Evolutionary conservation across 2,888 invertebrate species (phyloP).

Genomic region (Zygogramma bicolorata): DNA sequence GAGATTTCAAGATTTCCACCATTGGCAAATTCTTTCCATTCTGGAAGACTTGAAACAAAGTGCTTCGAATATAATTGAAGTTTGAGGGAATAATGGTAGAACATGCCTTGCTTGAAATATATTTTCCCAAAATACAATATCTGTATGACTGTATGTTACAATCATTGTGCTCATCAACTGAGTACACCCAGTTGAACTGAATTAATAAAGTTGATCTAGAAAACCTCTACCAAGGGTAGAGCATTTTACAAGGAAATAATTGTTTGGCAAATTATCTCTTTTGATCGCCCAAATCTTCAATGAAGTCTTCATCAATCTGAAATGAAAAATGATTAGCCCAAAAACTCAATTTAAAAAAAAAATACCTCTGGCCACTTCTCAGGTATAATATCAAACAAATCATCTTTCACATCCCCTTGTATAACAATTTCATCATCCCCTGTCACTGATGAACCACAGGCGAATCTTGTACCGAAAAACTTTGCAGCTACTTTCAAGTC

Average conservation of each 20-base stretch:
- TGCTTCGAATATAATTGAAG: not conserved
- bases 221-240: not conserved
- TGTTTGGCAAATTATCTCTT: conserved; percentile 77
- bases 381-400: conserved; percentile 96
- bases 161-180: not conserved
- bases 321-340: conserved; percentile 7
- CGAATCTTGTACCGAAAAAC: conserved; percentile 97
- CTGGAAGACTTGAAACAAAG: not conserved
- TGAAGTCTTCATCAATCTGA: conserved; percentile 90
- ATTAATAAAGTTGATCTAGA: not conserved
- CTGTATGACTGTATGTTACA: too few relatives aligned
- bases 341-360: conserved; percentile 1
- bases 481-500: conserved; percentile 98
- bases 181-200: not conserved
- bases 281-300: conserved; percentile 93
- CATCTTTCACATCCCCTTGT: conserved; percentile 99
- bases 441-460: conserved; percentile 99
- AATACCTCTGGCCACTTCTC: conserved; percentile 96
- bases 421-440: conserved; percentile 99
- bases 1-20: too few relatives aligned
- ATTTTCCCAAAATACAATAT: not conserved
- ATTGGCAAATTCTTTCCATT: too few relatives aligned
- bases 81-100: not conserved
- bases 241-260: not conserved
- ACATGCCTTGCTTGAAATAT: not conserved